Evolutionary conservation across 2,888 invertebrate genomes (phyloP), one percentile per base, ranked within the genome.

Genomic region (Drosophila hamatofila): DNA sequence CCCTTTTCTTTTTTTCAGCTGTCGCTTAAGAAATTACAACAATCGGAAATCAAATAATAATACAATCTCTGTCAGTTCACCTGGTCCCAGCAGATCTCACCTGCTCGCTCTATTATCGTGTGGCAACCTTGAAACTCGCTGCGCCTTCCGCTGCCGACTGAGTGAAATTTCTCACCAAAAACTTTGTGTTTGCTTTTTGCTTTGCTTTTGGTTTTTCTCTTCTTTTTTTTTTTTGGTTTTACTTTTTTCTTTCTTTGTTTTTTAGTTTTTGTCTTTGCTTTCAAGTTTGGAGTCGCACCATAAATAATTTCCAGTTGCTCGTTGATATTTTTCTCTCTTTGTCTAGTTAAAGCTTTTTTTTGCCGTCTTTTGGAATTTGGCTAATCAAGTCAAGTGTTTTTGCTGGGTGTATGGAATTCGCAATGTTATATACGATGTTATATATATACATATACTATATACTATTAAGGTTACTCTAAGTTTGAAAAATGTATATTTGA

Each of bases 81-180:
- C 59, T 51, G 58, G 59, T 23, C 35, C 16, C 37, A 49, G 18
- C 52, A 23, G 61, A 30, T 49, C 56, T 63, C 62, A 67, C 58
- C 51, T 52, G 68, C 33, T 65, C 64, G 68, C 68, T 69, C 64
- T 79, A 71, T 78, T 71, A 79, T 71, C 72, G 46, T 55, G 54
- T 42, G 77, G 69, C 80, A 78, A 78, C 78, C 78, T 78, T 78
- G 78, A 78, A 78, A 78, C 77, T 76, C 9, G 80, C 80, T 72
- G 61, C 76, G 72, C 75, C 75, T 65, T 75, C 75, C 80, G 66
- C 75, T 69, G 54, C 66, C 67, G 54, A 33, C 61, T 59, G 55
- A 80, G 83, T 80, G 86, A 83, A 88, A 88, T 83, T 88, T 85
- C 70, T 80, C 72, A 75, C 59, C 75, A 70, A 82, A 80, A 51